phyloP scores from a whole-genome alignment of 1,140 invertebrate species.

The Achatina immaculata region DNA sequence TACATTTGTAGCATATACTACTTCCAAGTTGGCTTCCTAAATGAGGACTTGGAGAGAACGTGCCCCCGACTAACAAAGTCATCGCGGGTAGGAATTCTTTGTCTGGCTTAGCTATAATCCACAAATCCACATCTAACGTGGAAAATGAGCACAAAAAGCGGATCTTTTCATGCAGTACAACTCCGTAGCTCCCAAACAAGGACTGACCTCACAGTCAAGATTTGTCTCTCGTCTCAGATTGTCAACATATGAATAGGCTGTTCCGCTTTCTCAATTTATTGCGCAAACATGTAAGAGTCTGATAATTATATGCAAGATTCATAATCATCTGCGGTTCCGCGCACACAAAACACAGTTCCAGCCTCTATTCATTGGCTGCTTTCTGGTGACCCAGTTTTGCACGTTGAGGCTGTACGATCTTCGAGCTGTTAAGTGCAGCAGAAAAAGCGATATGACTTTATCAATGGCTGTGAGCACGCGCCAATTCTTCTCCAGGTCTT shows the following conservation, averaged over 20 bases:
- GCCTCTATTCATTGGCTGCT: neutral
- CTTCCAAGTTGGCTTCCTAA: no score
- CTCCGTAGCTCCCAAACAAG: neutral
- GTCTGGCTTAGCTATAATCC: neutral
- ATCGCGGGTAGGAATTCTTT: neutral
- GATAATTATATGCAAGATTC: constrained; percentile 8
- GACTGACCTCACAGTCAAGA: neutral
- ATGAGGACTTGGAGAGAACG: constrained; percentile 15
- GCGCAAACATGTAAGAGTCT: neutral
- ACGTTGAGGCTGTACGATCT: neutral
- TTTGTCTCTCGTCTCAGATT: neutral
- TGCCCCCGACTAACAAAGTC: neutral
- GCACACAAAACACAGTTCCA: neutral
- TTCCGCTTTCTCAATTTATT: neutral
- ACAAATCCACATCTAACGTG: neutral
- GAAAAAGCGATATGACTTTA: constrained; percentile 10
- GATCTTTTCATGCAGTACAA: neutral
- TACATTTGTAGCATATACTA: no score
- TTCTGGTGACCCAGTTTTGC: neutral
- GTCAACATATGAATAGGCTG: neutral
- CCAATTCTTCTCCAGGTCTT: neutral
- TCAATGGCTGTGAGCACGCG: neutral
- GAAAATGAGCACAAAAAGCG: neutral
- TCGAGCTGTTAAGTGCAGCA: neutral
- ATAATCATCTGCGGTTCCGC: neutral